phyloP scores from a whole-genome alignment of 2,797 vertebrate species.

The Etheostoma perlongum region DNA sequence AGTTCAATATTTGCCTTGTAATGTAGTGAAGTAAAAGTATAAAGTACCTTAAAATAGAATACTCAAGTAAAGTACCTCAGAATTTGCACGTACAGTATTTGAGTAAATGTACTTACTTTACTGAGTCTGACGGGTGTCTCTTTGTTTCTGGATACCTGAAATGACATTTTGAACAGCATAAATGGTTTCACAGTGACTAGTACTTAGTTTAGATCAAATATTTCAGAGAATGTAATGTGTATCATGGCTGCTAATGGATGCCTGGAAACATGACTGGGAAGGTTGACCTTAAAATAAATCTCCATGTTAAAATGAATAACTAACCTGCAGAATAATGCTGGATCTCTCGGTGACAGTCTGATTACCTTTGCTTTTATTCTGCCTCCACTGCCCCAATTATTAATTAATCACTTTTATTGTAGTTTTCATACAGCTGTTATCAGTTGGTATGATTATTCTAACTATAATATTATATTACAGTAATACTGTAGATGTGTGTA shows the following conservation, averaged over 20 bases:
- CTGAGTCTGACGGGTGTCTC: background rate
- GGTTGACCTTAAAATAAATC: background rate
- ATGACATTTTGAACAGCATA: background rate
- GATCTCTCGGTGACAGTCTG: background rate
- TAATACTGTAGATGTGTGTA: background rate
- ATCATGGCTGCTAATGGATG: background rate
- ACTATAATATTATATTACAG: background rate
- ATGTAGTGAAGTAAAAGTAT: background rate
- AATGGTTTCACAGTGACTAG: background rate
- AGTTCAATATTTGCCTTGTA: background rate
- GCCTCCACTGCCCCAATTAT: slow-evolving; percentile 2
- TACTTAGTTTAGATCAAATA: background rate
- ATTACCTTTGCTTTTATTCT: background rate
- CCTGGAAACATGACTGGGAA: background rate
- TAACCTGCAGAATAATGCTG: background rate
- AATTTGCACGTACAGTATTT: background rate
- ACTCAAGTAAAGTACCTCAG: background rate
- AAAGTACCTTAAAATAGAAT: background rate
- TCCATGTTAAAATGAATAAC: background rate
- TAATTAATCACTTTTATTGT: background rate
- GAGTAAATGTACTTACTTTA: background rate
- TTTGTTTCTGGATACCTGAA: background rate
- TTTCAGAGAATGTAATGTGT: background rate
- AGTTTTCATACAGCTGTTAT: slow-evolving; percentile 9
- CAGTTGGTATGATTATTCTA: background rate